Evolutionary conservation across 2,797 vertebrate species (phyloP).

Genomic region (Microhierax caerulescens): DNA sequence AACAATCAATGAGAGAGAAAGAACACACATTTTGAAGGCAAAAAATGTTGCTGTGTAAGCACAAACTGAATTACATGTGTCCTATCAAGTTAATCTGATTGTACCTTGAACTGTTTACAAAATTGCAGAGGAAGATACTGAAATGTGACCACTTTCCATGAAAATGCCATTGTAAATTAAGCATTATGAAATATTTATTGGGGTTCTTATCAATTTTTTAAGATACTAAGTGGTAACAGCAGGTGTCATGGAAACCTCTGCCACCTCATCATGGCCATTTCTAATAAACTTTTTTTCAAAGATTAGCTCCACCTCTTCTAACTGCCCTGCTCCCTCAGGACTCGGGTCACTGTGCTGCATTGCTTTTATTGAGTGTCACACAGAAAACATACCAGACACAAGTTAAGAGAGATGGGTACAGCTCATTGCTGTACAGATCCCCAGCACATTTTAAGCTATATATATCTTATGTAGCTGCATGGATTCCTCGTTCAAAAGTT

Average conservation of each 20-base stretch:
- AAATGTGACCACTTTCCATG: background rate
- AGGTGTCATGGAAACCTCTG: background rate
- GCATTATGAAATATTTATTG: background rate
- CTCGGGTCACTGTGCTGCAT: background rate
- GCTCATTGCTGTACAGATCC: background rate
- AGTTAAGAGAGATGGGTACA: background rate
- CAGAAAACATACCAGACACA: background rate
- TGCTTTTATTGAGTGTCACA: background rate
- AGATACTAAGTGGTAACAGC: background rate
- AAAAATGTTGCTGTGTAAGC: background rate
- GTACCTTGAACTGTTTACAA: conserved; percentile 2
- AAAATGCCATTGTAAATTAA: background rate
- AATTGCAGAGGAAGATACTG: background rate
- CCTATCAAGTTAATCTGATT: background rate
- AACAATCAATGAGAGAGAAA: background rate
- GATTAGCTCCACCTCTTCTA: background rate
- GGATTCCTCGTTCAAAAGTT: background rate
- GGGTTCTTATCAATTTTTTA: background rate
- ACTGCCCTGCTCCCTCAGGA: background rate
- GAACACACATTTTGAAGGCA: background rate
- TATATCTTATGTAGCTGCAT: background rate
- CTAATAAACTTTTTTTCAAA: background rate
- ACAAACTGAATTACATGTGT: background rate
- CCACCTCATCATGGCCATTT: background rate
- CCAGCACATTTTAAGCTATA: rapidly evolving